phyloP scores from a whole-genome alignment of 1,140 invertebrate species.

The Drosophila grimshawi region DNA sequence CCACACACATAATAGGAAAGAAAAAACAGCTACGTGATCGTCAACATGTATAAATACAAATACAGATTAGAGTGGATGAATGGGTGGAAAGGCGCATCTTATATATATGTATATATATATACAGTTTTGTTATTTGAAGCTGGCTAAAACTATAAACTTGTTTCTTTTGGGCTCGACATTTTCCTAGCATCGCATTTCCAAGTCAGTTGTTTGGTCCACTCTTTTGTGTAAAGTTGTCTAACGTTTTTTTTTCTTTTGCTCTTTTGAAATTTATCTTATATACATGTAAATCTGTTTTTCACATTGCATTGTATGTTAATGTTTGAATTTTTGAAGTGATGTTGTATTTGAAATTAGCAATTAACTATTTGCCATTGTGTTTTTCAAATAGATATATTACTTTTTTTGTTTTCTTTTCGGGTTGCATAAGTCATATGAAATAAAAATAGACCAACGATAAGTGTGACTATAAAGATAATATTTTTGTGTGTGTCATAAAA shows the following conservation, averaged over 20 bases:
- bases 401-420: constrained; percentile 17
- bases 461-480: constrained; percentile 37
- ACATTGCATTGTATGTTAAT: constrained; percentile 70
- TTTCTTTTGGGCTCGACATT: constrained; percentile 55
- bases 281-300: constrained; percentile 39
- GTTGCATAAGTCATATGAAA: constrained; percentile 28
- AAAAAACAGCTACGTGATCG: constrained; percentile 56
- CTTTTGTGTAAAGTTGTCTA: constrained; percentile 56
- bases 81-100: constrained; percentile 27
- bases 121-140: no score
- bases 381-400: constrained; percentile 8
- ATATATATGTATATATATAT: no score
- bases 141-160: constrained; percentile 54
- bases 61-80: constrained; percentile 7
- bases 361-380: constrained; percentile 58
- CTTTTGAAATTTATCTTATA: constrained; percentile 61
- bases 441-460: constrained; percentile 57
- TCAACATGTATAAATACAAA: constrained; percentile 26
- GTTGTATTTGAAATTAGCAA: constrained; percentile 34
- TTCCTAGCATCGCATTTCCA: constrained; percentile 44
- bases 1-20: constrained; percentile 18
- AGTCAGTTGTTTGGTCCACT: constrained; percentile 39
- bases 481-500: constrained; percentile 3
- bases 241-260: constrained; percentile 8
- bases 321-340: constrained; percentile 14